phyloP scores from a whole-genome alignment of 1,140 invertebrate genomes.

The Diachasma alloeum region DNA sequence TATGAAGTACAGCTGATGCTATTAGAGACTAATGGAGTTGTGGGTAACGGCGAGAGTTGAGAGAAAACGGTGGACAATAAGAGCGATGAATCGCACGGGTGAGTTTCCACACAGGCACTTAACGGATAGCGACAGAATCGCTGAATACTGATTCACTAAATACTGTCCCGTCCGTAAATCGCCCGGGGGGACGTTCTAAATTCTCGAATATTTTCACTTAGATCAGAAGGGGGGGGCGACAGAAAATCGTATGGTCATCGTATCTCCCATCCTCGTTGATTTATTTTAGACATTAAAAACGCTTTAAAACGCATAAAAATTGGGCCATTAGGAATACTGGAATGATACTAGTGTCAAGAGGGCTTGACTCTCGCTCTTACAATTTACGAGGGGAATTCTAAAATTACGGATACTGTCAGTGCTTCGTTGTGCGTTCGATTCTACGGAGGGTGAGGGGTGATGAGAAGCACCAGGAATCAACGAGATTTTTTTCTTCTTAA shows the following conservation, averaged over 20 bases:
- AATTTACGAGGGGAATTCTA: neutral
- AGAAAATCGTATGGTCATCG: neutral
- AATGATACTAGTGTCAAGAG: neutral
- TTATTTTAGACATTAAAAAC: neutral
- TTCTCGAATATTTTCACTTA: neutral
- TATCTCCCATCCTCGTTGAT: neutral
- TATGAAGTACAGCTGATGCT: neutral
- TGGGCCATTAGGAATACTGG: neutral
- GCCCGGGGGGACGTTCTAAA: slow-evolving; percentile 25
- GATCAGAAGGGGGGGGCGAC: too few species aligned
- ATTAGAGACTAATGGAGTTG: neutral
- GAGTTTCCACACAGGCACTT: slow-evolving; percentile 43
- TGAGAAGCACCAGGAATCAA: neutral
- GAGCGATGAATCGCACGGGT: neutral
- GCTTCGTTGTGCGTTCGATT: neutral
- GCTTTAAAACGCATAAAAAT: neutral
- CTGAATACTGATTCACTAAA: slow-evolving; percentile 65
- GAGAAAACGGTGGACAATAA: slow-evolving; percentile 3
- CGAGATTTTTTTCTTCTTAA: neutral
- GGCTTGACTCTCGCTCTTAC: neutral
- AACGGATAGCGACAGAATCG: slow-evolving; percentile 39
- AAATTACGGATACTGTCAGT: neutral
- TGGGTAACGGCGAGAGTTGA: neutral
- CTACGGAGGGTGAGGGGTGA: neutral
- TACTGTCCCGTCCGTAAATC: slow-evolving; percentile 48